phyloP scores from a whole-genome alignment of 2,797 vertebrate genomes.

The Glyptemys insculpta region DNA sequence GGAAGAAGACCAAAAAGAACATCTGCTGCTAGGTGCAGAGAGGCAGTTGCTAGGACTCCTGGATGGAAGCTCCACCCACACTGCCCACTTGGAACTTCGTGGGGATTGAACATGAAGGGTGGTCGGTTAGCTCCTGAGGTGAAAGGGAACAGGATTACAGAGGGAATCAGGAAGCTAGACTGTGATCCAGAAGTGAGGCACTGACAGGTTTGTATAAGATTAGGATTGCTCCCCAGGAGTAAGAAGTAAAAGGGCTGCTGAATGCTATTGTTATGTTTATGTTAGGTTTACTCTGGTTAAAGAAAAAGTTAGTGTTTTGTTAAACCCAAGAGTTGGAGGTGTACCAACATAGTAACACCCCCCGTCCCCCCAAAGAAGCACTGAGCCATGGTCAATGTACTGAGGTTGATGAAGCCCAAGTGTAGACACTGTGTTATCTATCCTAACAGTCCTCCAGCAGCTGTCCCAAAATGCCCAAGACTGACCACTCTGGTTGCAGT shows the following conservation, averaged over 20 bases:
- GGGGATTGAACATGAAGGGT: not conserved
- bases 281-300: not conserved
- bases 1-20: not conserved
- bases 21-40: not conserved
- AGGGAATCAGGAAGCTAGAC: not conserved
- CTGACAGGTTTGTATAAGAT: not conserved
- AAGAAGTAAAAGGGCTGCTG: not conserved
- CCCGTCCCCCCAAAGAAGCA: too few species aligned
- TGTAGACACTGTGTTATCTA: too few species aligned
- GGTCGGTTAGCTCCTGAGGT: not conserved
- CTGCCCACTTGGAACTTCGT: not conserved
- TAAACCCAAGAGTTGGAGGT: not conserved
- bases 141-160: not conserved
- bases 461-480: too few species aligned
- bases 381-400: too few species aligned
- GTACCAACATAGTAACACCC: too few species aligned
- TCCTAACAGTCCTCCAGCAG: too few species aligned
- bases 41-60: not conserved
- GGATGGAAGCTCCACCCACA: not conserved
- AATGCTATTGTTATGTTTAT: not conserved
- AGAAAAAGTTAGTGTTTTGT: not conserved
- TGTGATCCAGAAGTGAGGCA: not conserved
- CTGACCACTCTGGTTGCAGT: too few species aligned
- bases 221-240: not conserved
- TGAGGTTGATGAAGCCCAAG: too few species aligned